Evolutionary conservation across 2,888 invertebrate species (phyloP), one percentile per base, ranked within the genome.

Genomic region (Merodon equestris): DNA sequence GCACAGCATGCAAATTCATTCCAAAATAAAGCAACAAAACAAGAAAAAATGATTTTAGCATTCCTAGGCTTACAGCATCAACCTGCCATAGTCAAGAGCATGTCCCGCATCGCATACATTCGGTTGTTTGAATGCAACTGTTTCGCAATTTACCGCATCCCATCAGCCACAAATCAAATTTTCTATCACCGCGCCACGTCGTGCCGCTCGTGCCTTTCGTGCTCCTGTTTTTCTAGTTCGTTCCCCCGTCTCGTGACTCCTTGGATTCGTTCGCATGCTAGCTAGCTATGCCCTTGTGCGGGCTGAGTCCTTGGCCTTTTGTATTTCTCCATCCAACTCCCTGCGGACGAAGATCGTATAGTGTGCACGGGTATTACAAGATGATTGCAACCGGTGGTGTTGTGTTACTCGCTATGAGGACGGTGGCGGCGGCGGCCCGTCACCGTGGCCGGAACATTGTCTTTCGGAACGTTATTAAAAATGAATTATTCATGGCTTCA

Each of bases 401-500:
- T 56, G 47, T 14, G n/a, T 42, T 42, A 53, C 13, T 45, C 50
- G 36, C 40, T 56, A 36, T 53, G 27, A 7, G 2, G 7, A 7
- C 19, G 9, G 54, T 44, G 13, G n/a, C 18, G 27, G 12, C 15
- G n/a, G n/a, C 44, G 36, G 27, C 45, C 36, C 38, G 58, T 60
- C 53, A 40, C n/a, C 13, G 56, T 61, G 34, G 54, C 40, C 53
- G 58, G 54, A 27, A 27, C 61, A 45, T 66, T 72, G 73, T 77
- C 77, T 77, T 47, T 58, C 67, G 61, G 60, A 67, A 73, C 73
- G 67, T 77, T 77, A 77, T 77, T 77, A 77, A 77, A 77, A 77
- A 75, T 81, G 73, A 71, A 75, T 72, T 71, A 84, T 79, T 84
- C 83, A 82, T 76, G 79, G 67, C 81, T 82, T 83, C 82, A 82